phyloP scores from a whole-genome alignment of 2,113 vertebrate species.

The Empidonax traillii region DNA sequence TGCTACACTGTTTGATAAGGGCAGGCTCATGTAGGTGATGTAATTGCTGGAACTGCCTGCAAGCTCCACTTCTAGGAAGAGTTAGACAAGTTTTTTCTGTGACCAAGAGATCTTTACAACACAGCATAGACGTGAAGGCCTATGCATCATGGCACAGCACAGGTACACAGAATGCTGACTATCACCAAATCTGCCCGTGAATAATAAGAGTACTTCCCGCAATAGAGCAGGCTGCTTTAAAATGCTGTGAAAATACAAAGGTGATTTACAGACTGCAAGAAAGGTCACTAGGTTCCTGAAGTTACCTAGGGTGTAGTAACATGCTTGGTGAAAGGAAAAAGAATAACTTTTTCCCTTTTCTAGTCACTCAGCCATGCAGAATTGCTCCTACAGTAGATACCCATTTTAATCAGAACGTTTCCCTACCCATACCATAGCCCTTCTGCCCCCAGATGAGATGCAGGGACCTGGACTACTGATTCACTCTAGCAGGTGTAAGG shows the following conservation, averaged over 20 bases:
- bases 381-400: not conserved
- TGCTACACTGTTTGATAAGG: not conserved
- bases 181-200: not conserved
- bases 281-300: not conserved
- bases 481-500: not conserved
- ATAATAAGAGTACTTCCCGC: not conserved
- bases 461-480: not conserved
- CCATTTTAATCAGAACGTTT: not conserved
- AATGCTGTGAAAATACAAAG: not conserved
- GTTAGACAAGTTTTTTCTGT: not conserved
- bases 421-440: not conserved
- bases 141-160: rapidly evolving
- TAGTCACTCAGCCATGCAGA: not conserved
- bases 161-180: not conserved
- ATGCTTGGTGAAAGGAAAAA: not conserved
- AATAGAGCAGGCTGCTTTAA: not conserved
- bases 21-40: not conserved
- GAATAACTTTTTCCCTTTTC: not conserved
- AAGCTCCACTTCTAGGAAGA: not conserved
- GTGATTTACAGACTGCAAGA: not conserved
- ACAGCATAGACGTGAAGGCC: not conserved
- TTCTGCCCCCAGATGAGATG: not conserved
- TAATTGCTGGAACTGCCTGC: not conserved
- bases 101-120: not conserved
- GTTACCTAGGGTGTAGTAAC: not conserved